Evolutionary conservation across 2,888 invertebrate genomes (phyloP), one percentile per base, ranked within the genome.

Genomic region (Ametastegia equiseti): DNA sequence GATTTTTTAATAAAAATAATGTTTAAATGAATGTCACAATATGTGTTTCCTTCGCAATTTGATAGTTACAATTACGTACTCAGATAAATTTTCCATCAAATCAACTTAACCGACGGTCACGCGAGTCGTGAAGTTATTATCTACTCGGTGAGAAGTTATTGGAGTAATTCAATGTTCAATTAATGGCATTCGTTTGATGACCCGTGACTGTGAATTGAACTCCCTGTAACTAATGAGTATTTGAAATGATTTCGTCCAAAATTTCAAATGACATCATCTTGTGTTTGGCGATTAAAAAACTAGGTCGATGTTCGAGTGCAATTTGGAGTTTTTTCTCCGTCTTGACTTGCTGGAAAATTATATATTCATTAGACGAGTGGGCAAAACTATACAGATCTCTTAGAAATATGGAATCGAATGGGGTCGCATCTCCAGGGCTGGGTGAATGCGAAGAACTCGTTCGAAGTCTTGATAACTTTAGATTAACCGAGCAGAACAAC

Each of bases 401-500:
- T 5, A 42, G 39, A 36, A 23, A 67, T 23, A 7, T 15, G 30
- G 30, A 42, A 42, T 19, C 39, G 39, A 67, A 9, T 39, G 67
- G 19, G 19, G 23, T 2, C 30, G n/a, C 36, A n/a, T 65, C 13
- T 39, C 19, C 6, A 1, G 23, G 23, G n/a, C 42, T 23, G 42
- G 11, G 71, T 5, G 27, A 71, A 47, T n/a, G 47, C 71, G 45
- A 45, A 30, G 27, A 30, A 47, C 47, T 23, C 71, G n/a, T 71
- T 47, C 3, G 15, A 47, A 9, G 27, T 47, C 47, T 30, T 47
- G 71, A 45, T 71, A 71, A 47, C 23, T 71, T 69, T 47, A 71
- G 30, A 71, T 71, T 42, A 71, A 47, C 47, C n/a, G 47, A 71
- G n/a, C 27, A 71, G 47, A 7, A 45, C n/a, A 19, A 27, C 13